Conservation (phyloP, 2,113 vertebrate species). For the Bolborhynchus lineola region DNA sequence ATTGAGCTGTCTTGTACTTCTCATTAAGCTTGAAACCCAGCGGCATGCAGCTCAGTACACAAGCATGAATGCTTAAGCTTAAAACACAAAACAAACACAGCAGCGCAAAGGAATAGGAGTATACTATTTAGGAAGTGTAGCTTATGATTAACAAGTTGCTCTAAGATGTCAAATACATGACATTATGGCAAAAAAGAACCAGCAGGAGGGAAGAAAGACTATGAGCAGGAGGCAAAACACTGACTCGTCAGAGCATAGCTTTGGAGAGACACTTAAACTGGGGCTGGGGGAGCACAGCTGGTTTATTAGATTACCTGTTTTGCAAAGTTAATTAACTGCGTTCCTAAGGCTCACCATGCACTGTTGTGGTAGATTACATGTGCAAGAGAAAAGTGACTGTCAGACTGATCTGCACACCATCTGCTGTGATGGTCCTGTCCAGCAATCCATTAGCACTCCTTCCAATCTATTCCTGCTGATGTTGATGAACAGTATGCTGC, state of each 20-base stretch:
- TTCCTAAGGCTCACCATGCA: background rate
- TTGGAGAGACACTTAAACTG: background rate
- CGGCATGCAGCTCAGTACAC: background rate
- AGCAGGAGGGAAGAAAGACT: background rate
- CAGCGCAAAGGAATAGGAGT: background rate
- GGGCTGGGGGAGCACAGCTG: accelerated
- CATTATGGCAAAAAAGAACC: background rate
- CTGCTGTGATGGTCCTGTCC: background rate
- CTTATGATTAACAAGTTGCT: background rate
- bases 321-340: background rate
- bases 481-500: background rate
- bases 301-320: background rate
- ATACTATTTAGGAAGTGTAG: background rate
- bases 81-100: accelerated
- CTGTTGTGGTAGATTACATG: accelerated
- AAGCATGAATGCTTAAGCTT: background rate
- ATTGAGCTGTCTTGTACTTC: background rate
- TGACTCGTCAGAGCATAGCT: background rate
- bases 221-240: background rate
- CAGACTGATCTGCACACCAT: background rate
- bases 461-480: background rate
- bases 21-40: background rate
- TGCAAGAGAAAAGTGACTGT: background rate
- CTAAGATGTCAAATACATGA: background rate
- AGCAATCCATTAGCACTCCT: background rate